Evolutionary conservation across 2,888 invertebrate genomes (phyloP), one percentile per base, ranked within the genome.

Genomic region (Dryocosmus kuriphilus): DNA sequence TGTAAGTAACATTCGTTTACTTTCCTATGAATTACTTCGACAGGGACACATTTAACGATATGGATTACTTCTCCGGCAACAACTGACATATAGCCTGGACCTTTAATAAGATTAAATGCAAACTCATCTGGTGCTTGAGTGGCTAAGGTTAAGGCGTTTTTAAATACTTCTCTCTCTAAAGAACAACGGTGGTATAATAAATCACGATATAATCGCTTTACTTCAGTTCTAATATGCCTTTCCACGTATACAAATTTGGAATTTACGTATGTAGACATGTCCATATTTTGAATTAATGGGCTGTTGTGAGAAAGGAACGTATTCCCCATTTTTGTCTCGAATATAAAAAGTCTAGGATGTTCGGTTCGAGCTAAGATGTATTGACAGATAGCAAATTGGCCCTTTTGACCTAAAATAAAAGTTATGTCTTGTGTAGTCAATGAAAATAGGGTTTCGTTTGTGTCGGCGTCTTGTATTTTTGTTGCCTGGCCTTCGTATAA

Each of bases 201-300:
- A n/a, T 88, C 83, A 2, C 74, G 19, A 51, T 87, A 87, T 0
- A 86, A 32, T 8, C 41, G 9, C 9, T 82, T 60, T 0, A 88
- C 24, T 19, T 81, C 77, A 7, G 74, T 63, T 27, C 84, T 79
- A 2, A 86, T 81, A 8, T 86, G 82, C 74, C 85, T 83, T 76
- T 88, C 87, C 0, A 83, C 77, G 63, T 87, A 88, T 5, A 88
- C 74, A 11, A 88, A 86, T 80, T 88, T 87, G 1, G 82, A 78
- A 32, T 85, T 87, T 1, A 86, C 79, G 57, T 87, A 87, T 0
- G 78, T 38, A 11, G 84, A 84, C 1, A 86, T 62, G 60, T 87
- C 84, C 0, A 83, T 24, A 79, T 80, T 81, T 81, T 19, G 16
- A 6, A 7, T 22, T 19, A 6, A 7, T 1, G 22, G n/a, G 8